Evolutionary conservation across 1,140 invertebrate species (phyloP).

Genomic region (Drosophila mauritiana): DNA sequence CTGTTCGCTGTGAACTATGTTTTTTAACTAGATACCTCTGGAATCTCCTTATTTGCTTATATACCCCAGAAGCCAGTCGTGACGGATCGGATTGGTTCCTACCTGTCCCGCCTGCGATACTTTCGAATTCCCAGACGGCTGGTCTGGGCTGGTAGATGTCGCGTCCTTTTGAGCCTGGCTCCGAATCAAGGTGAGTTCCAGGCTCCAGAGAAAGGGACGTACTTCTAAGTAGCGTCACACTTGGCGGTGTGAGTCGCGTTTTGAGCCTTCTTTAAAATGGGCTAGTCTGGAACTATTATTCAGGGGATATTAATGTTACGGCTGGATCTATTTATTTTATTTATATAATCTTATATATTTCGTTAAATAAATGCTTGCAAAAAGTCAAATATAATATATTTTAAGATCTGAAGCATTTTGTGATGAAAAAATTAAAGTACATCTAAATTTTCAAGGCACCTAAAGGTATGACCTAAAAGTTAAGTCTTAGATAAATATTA

Average conservation of each 20-base stretch:
- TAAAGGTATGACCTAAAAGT: too few species aligned
- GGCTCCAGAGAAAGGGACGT: conserved; percentile 14
- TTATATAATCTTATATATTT: too few species aligned
- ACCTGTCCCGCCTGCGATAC: conserved; percentile 37
- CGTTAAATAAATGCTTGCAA: too few species aligned
- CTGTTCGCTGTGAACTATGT: conserved; percentile 42
- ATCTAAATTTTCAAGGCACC: too few species aligned
- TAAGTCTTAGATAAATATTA: too few species aligned
- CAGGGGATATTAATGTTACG: too few species aligned
- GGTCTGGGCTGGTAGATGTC: conserved; percentile 35
- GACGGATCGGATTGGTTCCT: conserved; percentile 50
- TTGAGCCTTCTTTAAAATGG: conserved; percentile 22
- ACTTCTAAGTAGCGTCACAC: background rate
- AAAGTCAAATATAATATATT: too few species aligned
- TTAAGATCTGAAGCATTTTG: too few species aligned
- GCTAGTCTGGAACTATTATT: too few species aligned
- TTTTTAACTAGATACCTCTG: conserved; percentile 66
- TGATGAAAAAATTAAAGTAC: too few species aligned
- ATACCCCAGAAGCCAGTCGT: conserved; percentile 52
- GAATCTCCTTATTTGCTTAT: conserved; percentile 50
- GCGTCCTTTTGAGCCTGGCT: conserved; percentile 26
- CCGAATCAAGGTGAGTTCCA: background rate
- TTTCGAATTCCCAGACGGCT: conserved; percentile 22
- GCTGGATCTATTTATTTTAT: too few species aligned
- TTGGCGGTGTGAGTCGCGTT: conserved; percentile 59